Evolutionary conservation across 2,797 vertebrate species (phyloP).

Genomic region (Melanotaenia nigrans): DNA sequence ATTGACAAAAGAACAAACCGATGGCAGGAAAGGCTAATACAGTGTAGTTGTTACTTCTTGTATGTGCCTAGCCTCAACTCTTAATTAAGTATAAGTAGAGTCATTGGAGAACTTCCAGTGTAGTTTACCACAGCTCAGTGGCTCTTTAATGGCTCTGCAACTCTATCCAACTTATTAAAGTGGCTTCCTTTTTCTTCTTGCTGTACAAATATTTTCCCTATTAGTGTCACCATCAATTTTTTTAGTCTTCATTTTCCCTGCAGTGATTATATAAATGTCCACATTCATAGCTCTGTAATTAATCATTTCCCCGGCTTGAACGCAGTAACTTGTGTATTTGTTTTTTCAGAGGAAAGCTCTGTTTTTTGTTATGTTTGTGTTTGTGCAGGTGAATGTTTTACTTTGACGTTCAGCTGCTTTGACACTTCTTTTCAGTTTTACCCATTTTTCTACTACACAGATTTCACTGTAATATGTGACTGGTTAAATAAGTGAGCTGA

Average conservation of each 20-base stretch:
- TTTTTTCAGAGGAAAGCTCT: too few species aligned
- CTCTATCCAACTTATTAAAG: neutral
- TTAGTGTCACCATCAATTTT: neutral
- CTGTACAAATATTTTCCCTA: neutral
- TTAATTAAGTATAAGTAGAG: neutral
- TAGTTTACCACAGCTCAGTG: neutral
- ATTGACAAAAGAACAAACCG: neutral
- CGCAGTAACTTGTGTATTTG: too few species aligned
- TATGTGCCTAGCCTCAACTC: neutral
- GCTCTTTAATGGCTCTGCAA: conserved; percentile 1
- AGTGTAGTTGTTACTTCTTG: neutral
- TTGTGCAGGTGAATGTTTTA: too few species aligned
- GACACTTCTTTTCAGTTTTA: too few species aligned
- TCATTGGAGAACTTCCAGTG: neutral
- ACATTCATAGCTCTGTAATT: neutral
- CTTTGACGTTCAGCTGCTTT: too few species aligned
- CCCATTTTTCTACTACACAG: too few species aligned
- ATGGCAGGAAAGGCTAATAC: neutral
- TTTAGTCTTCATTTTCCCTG: neutral
- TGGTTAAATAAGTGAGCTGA: neutral
- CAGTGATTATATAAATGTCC: neutral
- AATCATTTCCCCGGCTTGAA: neutral
- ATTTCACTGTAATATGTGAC: neutral
- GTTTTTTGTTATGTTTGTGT: too few species aligned
- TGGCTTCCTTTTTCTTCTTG: neutral